Evolutionary conservation across 1,140 invertebrate genomes (phyloP).

Genomic region (Ceratosolen solmsi): DNA sequence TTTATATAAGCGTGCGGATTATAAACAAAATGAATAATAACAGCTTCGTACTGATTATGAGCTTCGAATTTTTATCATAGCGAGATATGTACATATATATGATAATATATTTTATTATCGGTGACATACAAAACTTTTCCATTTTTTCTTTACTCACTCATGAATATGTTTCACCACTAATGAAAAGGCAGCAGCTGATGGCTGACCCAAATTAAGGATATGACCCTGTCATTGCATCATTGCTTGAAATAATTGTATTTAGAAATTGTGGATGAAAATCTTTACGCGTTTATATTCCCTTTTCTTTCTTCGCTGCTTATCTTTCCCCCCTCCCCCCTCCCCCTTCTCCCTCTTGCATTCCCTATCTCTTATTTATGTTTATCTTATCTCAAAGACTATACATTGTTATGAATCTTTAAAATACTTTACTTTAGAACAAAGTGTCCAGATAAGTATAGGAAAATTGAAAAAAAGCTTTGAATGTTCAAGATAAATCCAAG

Average conservation of each 20-base stretch:
- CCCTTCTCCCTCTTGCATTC: background rate
- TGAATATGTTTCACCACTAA: background rate
- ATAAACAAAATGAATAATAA: no score
- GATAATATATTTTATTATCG: conserved; percentile 10
- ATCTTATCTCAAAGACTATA: no score
- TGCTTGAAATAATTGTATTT: conserved; percentile 2
- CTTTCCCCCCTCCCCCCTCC: background rate
- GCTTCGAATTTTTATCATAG: conserved; percentile 10
- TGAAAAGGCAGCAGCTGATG: background rate
- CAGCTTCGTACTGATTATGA: conserved; percentile 3
- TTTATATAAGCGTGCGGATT: no score
- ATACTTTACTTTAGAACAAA: no score
- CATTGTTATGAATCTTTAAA: background rate
- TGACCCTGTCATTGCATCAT: conserved; percentile 23
- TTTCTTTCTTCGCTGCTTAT: no score
- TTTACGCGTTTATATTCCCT: background rate
- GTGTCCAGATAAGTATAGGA: conserved; percentile 13
- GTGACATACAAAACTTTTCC: background rate
- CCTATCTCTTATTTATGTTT: background rate
- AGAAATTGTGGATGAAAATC: conserved; percentile 20
- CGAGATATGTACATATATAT: background rate
- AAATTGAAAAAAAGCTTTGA: conserved; percentile 24
- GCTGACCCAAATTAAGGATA: conserved; percentile 35
- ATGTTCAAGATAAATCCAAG: conserved; percentile 18
- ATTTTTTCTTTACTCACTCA: background rate